Evolutionary conservation across 2,113 vertebrate genomes (phyloP), one percentile per base, ranked within the genome.

Genomic region (Brevimyrus niger): DNA sequence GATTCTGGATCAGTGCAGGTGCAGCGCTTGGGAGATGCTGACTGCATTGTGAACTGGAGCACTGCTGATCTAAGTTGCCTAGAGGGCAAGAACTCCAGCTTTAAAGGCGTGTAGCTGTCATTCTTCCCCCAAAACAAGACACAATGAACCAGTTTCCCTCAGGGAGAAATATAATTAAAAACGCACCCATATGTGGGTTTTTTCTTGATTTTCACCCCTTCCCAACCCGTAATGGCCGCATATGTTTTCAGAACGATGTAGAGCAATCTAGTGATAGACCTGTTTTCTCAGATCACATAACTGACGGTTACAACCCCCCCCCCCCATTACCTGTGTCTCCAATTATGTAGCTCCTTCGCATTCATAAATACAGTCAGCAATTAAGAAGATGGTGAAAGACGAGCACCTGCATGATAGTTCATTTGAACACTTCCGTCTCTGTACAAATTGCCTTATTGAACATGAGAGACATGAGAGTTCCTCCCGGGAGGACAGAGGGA

Each of bases 311-410:
- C 50, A 51, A 21, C 15, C 46, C 47, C 47, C 47, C 47, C 48
- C 48, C 48, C 48, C 48, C 48, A 19, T 58, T 23, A 53, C 10
- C 19, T n/a, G 35, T 17, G 2, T 31, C 85, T 44, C 19, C 38
- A 27, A 44, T n/a, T 46, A 61, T 87, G 35, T 6, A 10, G 4
- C 35, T 17, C n/a, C 31, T 11, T 21, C 15, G 5, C 55, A 42
- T 87, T 55, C 23, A 61, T 88, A 91, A 93, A 93, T 92, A 93
- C 84, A 90, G 80, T 69, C 55, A 44, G 89, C 69, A 89, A 91
- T 91, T 90, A 90, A 88, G 65, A 89, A 47, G 83, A 87, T 86
- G 85, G 89, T 48, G 69, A 15, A 90, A 89, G 83, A 89, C 53
- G 88, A 61, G 88, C 80, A 89, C 69, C 50, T 73, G 90, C 89